Evolutionary conservation across 2,113 vertebrate genomes (phyloP).

Genomic region (Dolichotis patagonum): DNA sequence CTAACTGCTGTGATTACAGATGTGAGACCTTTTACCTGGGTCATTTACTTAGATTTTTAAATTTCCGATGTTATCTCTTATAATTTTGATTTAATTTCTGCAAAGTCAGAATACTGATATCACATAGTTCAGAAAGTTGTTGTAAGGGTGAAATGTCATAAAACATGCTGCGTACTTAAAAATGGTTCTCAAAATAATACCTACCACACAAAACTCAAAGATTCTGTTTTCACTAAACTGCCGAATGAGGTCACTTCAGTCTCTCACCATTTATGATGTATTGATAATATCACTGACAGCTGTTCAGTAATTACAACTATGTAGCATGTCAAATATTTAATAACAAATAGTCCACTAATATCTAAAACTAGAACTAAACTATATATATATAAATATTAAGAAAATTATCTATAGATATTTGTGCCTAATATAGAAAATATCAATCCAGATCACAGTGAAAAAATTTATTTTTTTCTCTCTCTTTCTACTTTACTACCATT

Average conservation of each 20-base stretch:
- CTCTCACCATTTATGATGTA: background rate
- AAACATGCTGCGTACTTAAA: background rate
- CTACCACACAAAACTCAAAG: background rate
- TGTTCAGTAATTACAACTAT: background rate
- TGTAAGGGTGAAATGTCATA: background rate
- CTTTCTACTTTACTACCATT: rapidly evolving
- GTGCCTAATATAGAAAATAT: background rate
- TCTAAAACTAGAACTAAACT: background rate
- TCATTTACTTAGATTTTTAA: background rate
- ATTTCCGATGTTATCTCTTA: background rate
- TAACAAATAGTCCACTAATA: background rate
- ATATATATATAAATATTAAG: background rate
- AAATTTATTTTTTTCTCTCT: background rate
- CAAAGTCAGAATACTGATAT: background rate
- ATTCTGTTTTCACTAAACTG: background rate
- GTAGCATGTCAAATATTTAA: background rate
- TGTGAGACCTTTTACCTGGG: background rate
- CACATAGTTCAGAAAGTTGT: background rate
- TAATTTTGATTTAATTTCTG: background rate
- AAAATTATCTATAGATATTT: background rate
- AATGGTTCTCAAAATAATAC: background rate
- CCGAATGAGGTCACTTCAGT: too few species aligned
- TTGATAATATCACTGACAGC: background rate
- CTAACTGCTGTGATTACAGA: background rate
- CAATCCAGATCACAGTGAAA: background rate